Base-by-base conservation (phyloP, 1,140 invertebrate genomes). In the Ectropis grisescens region DNA sequence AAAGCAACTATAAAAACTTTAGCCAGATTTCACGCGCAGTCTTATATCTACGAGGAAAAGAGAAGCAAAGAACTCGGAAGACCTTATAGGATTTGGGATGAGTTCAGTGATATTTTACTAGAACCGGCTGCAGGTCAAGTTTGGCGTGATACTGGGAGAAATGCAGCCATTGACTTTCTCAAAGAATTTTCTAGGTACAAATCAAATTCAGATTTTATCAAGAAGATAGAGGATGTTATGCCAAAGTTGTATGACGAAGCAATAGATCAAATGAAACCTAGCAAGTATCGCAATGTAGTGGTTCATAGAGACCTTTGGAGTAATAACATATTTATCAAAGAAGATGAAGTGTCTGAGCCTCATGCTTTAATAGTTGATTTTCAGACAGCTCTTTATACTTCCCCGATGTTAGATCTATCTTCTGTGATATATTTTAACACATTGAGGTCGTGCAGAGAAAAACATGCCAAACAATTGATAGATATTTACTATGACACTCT, bases 251-350 rank as follows among this genome's bases (percentile, higher is more conserved):
- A 75, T 55, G 54, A 80, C 1, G 37, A 41, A 1, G 62, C 85
- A 1, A 76, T 79, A 10, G 60, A 81, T 7, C 65, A 84, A 1
- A 58, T 76, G 13, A 71, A 79, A 39, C 76, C 82, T 0, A 86
- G 85, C 1, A 19, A 51, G 2, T 84, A 82, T 29, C 58, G 67
- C n/a, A 90, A 89, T 37, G 84, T 85, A 0, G 47, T 88, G 0
- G 67, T 70, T 11, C 89, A 89, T 55, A 84, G 85, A 0, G 86
- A 90, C 66, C 44, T 88, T 2, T 89, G 88, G 86, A 55, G 76
- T 1, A 88, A 87, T 45, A 90, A 90, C 53, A 56, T 89, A 6
- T 79, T 90, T 48, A 19, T 84, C 87, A 23, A 87, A 86, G 37
- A 57, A 80, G 1, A 51, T 57, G 2, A 58, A 72, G 33, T 61